These are phyloP conservation scores for Ceratosolen fusciceps DNA, from an alignment of 1,140 invertebrate species.

Conservation along the genomic window DNA sequence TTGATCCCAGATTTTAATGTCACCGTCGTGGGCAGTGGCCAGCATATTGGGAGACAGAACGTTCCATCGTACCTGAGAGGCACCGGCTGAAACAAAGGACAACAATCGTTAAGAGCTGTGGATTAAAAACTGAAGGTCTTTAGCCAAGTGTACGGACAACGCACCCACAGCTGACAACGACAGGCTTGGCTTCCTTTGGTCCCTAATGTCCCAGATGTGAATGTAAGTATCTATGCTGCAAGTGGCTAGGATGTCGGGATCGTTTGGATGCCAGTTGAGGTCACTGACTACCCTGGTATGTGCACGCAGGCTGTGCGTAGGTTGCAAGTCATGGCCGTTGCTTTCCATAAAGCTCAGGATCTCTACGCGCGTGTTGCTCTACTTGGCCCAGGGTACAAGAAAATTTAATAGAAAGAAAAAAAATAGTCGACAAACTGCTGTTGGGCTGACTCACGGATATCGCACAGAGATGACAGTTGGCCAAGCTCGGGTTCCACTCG, in stretches of 20 bases:
- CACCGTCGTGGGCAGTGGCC: constrained; percentile 95
- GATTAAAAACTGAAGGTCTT: background rate
- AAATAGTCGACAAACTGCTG: no score
- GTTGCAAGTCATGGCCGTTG: constrained; percentile 74
- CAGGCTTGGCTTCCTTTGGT: constrained; percentile 83
- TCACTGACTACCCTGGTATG: constrained; percentile 93
- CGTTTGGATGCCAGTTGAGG: constrained; percentile 92
- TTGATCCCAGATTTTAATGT: constrained; percentile 95
- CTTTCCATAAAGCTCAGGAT: constrained; percentile 81
- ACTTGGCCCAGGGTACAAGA: no score
- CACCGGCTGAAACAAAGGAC: constrained; percentile 77
- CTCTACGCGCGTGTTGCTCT: constrained; percentile 89
- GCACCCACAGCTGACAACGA: constrained; percentile 86
- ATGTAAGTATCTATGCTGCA: constrained; percentile 95
- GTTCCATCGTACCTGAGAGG: constrained; percentile 95
- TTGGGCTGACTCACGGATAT: constrained; percentile 89
- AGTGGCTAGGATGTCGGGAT: constrained; percentile 90
- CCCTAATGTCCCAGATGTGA: constrained; percentile 93
- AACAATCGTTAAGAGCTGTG: background rate
- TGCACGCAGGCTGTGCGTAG: constrained; percentile 81
- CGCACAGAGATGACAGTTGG: constrained; percentile 86
- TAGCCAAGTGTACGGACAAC: constrained; percentile 41
- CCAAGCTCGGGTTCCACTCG: constrained; percentile 90
- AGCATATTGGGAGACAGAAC: constrained; percentile 85
- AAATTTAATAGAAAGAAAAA: no score